phyloP scores from a whole-genome alignment of 2,113 vertebrate species.

The Abramis brama region DNA sequence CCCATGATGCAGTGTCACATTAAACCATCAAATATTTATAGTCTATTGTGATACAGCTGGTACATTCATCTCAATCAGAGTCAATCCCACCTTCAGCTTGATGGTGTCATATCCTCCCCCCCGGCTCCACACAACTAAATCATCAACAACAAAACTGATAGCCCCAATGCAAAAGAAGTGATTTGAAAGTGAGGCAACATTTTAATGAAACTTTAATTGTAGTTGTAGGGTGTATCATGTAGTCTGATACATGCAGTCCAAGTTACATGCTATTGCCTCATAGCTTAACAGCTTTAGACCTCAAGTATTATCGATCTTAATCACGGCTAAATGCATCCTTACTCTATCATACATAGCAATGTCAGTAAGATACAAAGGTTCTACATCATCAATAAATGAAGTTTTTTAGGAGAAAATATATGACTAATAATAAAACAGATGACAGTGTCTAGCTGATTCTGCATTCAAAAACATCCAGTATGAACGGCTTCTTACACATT shows the following conservation, averaged over 20 bases:
- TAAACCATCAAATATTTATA: conserved; percentile 46
- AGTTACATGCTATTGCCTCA: conserved; percentile 40
- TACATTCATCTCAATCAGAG: conserved; percentile 45
- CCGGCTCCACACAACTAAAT: not conserved
- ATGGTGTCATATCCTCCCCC: conserved; percentile 31
- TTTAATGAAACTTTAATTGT: conserved; percentile 43
- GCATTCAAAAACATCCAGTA: not conserved
- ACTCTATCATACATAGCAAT: not conserved
- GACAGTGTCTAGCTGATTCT: not conserved
- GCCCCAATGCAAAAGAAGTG: conserved; percentile 16
- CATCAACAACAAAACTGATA: conserved; percentile 41
- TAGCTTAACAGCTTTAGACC: not conserved
- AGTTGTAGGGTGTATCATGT: conserved; percentile 4
- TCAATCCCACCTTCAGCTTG: conserved; percentile 31
- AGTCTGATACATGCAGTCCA: not conserved
- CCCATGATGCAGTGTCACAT: conserved; percentile 25
- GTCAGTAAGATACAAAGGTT: not conserved
- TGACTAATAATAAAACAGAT: not conserved
- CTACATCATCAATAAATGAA: not conserved
- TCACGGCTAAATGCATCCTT: not conserved
- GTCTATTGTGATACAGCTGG: conserved; percentile 38
- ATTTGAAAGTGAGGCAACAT: conserved; percentile 44
- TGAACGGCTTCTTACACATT: not conserved
- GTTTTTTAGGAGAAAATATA: not conserved
- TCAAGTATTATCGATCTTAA: conserved; percentile 14